phyloP scores from a whole-genome alignment of 2,113 vertebrate species.

The Plectropomus leopardus region DNA sequence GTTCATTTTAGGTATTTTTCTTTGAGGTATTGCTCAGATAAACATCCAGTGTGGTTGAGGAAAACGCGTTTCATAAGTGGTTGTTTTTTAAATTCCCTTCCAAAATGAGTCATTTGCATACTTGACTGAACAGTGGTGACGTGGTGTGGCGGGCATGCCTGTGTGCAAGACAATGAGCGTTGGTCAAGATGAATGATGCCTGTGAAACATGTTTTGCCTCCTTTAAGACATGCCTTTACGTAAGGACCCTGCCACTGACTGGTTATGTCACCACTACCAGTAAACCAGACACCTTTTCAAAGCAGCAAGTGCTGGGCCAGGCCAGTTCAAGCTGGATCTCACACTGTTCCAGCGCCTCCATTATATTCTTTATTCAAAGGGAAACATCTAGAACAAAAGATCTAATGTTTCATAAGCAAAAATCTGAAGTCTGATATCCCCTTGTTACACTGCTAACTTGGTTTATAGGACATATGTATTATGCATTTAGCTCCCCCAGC shows the following conservation, averaged over 20 bases:
- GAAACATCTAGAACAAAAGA: not conserved
- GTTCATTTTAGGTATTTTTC: not conserved
- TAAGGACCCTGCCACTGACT: not conserved
- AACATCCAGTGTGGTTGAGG: not conserved
- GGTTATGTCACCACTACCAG: constrained; percentile 56
- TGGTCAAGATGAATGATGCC: not conserved
- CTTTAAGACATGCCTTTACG: constrained; percentile 26
- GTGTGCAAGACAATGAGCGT: not conserved
- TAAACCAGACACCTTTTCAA: constrained; percentile 60
- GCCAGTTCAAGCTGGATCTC: constrained; percentile 69
- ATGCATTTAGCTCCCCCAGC: not conserved
- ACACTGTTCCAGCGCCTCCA: not conserved
- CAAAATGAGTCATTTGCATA: not conserved
- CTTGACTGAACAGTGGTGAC: not conserved
- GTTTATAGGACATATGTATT: not conserved
- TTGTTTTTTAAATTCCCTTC: not conserved
- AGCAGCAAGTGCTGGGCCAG: constrained; percentile 42
- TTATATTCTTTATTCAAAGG: not conserved
- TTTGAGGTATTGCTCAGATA: not conserved
- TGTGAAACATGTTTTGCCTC: constrained; percentile 20
- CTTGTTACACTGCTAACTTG: not conserved
- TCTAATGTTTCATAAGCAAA: not conserved
- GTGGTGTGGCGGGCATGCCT: not conserved
- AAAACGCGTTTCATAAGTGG: constrained; percentile 9
- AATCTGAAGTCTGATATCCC: not conserved